phyloP scores from a whole-genome alignment of 1,140 invertebrate species.

The Thalassaphorura encarpata region DNA sequence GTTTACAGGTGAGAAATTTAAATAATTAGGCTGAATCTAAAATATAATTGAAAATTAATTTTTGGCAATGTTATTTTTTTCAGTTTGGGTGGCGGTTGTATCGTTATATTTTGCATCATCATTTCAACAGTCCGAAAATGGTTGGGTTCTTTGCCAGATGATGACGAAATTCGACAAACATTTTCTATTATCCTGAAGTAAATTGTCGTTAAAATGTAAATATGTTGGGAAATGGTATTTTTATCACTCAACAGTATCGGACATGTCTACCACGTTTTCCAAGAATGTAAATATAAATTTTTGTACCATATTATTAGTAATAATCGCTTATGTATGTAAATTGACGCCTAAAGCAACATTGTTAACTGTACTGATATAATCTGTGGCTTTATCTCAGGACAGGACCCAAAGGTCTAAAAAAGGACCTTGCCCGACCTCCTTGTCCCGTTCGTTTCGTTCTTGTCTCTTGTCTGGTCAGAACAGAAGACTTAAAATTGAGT shows the following conservation, averaged over 20 bases:
- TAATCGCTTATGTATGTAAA: neutral
- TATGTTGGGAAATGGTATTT: neutral
- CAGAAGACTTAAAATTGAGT: too few relatives aligned
- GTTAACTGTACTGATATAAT: too few relatives aligned
- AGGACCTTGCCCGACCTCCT: too few relatives aligned
- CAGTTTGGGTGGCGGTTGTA: constrained; percentile 1
- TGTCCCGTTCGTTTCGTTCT: too few relatives aligned
- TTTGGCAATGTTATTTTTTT: constrained; percentile 1
- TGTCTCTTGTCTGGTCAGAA: too few relatives aligned
- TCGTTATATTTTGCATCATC: constrained; percentile 10
- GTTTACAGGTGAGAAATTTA: constrained; percentile 15
- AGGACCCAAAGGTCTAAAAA: too few relatives aligned
- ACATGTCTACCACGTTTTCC: neutral
- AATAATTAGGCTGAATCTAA: neutral
- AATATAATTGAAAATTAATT: neutral
- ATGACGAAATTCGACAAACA: neutral
- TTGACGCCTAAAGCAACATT: too few relatives aligned
- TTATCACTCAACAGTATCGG: neutral
- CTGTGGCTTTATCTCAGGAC: too few relatives aligned
- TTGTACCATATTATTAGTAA: neutral
- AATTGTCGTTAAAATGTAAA: neutral
- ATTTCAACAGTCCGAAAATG: neutral
- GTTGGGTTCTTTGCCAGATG: neutral
- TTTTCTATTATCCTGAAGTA: constrained; percentile 2
- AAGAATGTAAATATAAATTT: neutral